These are phyloP conservation scores for Teleopsis dalmanni DNA, from an alignment of 1,140 invertebrate genomes.

Conservation along the genomic window DNA sequence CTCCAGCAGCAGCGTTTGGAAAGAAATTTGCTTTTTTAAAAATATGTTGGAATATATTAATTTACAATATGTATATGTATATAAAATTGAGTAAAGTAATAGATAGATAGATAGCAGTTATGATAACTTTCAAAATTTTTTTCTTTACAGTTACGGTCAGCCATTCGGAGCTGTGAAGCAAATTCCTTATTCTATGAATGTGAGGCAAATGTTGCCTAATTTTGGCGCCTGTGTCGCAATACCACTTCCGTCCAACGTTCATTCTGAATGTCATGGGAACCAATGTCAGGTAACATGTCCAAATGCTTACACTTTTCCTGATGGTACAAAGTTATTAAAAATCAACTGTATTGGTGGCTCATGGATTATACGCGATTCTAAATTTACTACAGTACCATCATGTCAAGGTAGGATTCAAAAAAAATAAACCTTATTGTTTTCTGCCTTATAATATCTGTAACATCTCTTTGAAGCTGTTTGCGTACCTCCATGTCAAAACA, in stretches of 20 bases:
- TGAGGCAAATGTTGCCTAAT: too few species aligned
- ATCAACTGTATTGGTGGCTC: conserved; percentile 49
- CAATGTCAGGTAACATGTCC: conserved; percentile 52
- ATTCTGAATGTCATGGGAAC: conserved; percentile 20
- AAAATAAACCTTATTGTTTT: neutral
- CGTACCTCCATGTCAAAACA: conserved; percentile 65
- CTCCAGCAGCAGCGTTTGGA: too few species aligned
- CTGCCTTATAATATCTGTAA: neutral
- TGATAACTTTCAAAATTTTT: too few species aligned
- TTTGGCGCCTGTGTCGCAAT: conserved; percentile 22
- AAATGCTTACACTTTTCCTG: conserved; percentile 52
- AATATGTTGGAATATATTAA: too few species aligned
- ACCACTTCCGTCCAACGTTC: conserved; percentile 25
- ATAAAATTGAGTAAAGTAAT: too few species aligned
- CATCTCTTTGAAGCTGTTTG: conserved; percentile 55
- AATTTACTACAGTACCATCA: conserved; percentile 48
- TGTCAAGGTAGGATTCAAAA: conserved; percentile 52
- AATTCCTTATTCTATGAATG: too few species aligned
- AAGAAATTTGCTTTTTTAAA: too few species aligned
- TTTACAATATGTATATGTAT: too few species aligned
- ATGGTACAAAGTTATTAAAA: conserved; percentile 48
- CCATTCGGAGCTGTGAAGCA: too few species aligned
- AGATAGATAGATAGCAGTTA: too few species aligned
- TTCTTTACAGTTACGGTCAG: too few species aligned
- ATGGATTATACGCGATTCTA: conserved; percentile 51